A percentile compares a stretch with the other conserved stretches of the same genome.
Evolutionary conservation across 2,113 vertebrate genomes (phyloP).

Genomic region (Terrapene triunguis): DNA sequence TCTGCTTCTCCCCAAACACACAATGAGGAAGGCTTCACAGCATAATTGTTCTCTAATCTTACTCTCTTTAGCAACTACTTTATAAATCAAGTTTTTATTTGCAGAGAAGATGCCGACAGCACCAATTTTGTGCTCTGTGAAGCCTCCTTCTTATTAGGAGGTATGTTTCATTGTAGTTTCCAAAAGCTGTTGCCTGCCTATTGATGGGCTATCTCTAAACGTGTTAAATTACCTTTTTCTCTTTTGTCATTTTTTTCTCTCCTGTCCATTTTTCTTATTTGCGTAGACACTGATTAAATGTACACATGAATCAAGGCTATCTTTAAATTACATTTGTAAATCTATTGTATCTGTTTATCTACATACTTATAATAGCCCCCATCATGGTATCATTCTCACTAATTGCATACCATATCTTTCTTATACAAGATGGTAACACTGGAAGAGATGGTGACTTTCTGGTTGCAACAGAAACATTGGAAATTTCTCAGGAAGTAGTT

Average conservation of each 20-base stretch:
- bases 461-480: neutral
- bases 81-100: neutral
- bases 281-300: neutral
- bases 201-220: neutral
- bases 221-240: neutral
- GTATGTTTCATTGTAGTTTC: neutral
- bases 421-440: neutral
- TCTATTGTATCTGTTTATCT: neutral
- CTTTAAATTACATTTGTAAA: neutral
- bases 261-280: neutral
- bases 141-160: neutral
- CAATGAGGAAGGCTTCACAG: accelerated
- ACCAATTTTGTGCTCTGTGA: neutral
- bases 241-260: accelerated
- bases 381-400: accelerated
- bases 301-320: neutral
- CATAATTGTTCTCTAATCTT: neutral
- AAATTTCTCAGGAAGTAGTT: neutral
- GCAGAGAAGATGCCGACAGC: neutral
- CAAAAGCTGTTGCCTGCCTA: neutral
- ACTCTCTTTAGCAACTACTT: neutral
- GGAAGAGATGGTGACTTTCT: neutral
- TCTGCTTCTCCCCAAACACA: accelerated
- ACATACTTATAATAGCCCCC: accelerated
- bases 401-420: neutral